Evolutionary conservation across 1,140 invertebrate species (phyloP).

Genomic region (Cydia pomonella): DNA sequence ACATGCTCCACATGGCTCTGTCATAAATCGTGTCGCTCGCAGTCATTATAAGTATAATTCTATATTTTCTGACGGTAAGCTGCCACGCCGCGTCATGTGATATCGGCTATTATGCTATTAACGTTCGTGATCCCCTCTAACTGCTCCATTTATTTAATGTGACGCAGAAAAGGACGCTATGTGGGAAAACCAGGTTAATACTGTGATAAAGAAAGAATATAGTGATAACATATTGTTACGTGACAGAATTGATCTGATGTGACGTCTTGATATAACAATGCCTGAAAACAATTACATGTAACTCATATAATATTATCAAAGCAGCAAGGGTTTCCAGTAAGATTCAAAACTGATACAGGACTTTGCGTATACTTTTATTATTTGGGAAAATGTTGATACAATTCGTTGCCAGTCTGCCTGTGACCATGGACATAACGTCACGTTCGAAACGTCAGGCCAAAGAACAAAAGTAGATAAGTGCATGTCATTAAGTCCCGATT

Average conservation of each 20-base stretch:
- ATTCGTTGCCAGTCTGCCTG: too few relatives aligned
- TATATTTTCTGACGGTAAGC: neutral
- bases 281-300: neutral
- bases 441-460: too few relatives aligned
- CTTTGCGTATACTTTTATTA: too few relatives aligned
- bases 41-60: neutral
- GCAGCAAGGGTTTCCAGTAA: too few relatives aligned
- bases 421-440: too few relatives aligned
- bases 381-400: too few relatives aligned
- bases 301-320: too few relatives aligned
- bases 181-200: constrained; percentile 28
- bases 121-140: neutral
- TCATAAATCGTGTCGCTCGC: neutral
- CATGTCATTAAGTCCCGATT: too few relatives aligned
- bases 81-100: neutral
- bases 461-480: too few relatives aligned
- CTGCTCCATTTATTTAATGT: constrained; percentile 27
- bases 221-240: neutral
- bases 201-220: constrained; percentile 1
- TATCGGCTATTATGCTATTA: neutral
- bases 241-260: neutral
- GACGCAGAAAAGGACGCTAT: constrained; percentile 16
- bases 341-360: too few relatives aligned
- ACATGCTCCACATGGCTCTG: neutral
- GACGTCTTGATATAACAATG: neutral